Evolutionary conservation across 1,140 invertebrate species (phyloP), one percentile per base, ranked within the genome.

Genomic region (Holotrichia oblita): DNA sequence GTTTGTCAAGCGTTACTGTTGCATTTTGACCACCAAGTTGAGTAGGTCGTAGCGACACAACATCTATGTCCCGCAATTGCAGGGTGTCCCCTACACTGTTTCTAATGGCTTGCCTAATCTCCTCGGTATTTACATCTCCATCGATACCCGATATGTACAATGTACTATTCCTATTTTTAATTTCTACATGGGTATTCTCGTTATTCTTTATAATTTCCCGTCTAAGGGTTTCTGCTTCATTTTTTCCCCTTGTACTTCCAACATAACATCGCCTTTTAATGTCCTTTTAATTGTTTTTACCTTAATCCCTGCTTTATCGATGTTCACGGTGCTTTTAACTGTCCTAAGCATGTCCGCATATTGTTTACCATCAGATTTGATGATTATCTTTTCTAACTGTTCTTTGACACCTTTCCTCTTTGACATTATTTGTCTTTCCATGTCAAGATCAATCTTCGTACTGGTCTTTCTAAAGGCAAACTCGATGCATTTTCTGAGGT

Each of bases 91-190:
- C 44, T 14, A 48, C 7, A 17, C 75, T 42, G 41, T 55, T 76
- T 76, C 24, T 42, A 24, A 76, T 48, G 44, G 75, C 42, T 12
- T 76, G 4, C 44, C 8, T 41, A 48, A 76, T 76, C 44, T 55
- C 20, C 14, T 76, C 9, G 10, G 17, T 44, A 55, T 48, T 64
- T 22, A 77, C 48, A 14, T 73, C 27, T 14, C 72, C 72, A 34
- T 77, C 76, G 9, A 77, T 61, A 59, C 55, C 44, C 8, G 20
- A 12, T 40, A 77, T 41, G 7, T 77, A 34, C 22, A 77, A 9
- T 0, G 55, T 64, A 12, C 59, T 44, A 61, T 77, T 20, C 14
- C 59, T 77, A 61, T 77, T 77, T 64, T 77, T 77, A 41, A 59
- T 64, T 40, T 34, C 40, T 2, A 73, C 34, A 10, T 17, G 72